These are phyloP conservation scores for Eupithecia dodoneata DNA, from an alignment of 2,888 invertebrate species.

Conservation along the genomic window DNA sequence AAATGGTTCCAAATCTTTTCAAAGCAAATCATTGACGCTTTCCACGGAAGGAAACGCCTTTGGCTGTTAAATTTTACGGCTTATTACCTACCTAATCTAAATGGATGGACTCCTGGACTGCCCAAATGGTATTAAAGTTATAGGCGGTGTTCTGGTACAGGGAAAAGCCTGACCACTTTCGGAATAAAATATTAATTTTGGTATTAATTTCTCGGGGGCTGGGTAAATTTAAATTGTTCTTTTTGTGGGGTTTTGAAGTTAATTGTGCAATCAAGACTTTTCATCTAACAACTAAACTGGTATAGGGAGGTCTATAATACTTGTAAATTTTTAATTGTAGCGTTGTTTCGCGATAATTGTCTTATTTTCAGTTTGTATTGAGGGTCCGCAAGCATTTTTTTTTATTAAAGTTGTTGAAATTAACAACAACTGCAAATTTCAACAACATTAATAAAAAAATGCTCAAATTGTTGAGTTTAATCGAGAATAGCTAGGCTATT, in stretches of 20 bases:
- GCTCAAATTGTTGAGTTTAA: too few species aligned
- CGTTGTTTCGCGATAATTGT: background rate
- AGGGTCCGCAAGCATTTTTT: too few species aligned
- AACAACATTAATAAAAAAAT: too few species aligned
- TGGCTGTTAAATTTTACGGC: slow-evolving; percentile 49
- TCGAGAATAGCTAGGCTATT: too few species aligned
- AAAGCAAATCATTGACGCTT: slow-evolving; percentile 34
- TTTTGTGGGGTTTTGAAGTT: background rate
- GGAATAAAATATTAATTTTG: background rate
- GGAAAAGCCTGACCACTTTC: background rate
- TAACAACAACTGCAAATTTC: too few species aligned
- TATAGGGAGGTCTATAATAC: too few species aligned
- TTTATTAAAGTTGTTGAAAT: too few species aligned
- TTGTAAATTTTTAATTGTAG: background rate
- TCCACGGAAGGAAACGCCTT: slow-evolving; percentile 36
- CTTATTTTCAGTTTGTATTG: background rate
- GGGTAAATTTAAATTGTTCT: background rate
- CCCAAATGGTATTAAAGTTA: slow-evolving; percentile 39
- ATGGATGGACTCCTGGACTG: slow-evolving; percentile 45
- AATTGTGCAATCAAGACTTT: background rate
- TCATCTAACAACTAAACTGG: background rate
- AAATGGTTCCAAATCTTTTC: slow-evolving; percentile 33
- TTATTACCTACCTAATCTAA: slow-evolving; percentile 52
- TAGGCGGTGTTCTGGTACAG: slow-evolving; percentile 21
- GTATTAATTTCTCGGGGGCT: background rate